Base-by-base conservation (phyloP, 2,113 vertebrate genomes). In the Anolis sagrei region DNA sequence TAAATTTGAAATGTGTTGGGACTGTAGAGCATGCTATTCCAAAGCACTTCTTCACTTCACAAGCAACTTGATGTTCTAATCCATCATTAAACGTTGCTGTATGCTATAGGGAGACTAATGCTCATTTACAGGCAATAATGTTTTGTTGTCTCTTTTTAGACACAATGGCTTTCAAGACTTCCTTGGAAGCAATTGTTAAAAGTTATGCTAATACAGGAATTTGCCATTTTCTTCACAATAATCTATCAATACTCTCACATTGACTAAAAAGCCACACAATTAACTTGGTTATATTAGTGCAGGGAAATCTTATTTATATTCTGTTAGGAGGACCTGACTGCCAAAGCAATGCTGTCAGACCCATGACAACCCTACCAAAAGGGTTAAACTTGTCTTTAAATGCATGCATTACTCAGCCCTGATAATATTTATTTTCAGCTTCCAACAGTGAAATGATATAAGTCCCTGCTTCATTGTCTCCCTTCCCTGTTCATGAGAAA, bases 61-160 rank as follows among this genome's bases (percentile, higher is more conserved):
- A 89, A 88, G 36, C 86, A 85, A 84, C 10, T 18, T 76, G 9
- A 62, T 88, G 51, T 89, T 82, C n/a, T 89, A 91, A 95, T 86
- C 80, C 81, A 78, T 70, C 81, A 88, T 74, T 92, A 90, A 88
- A 89, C 81, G 32, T 83, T 58, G 68, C 16, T 1, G 1, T 48
- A 89, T 25, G 25, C 73, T 9, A 29, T 32, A 64, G 79, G 29
- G 34, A 91, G 51, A 85, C 23, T 76, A 90, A 91, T 49, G 39
- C 34, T 89, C 79, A 82, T 91, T 78, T 82, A 44, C 23, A 18
- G 1, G 14, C 27, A 11, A 51, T 54, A 51, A 81, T 81, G 44
- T 54, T 6, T 76, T 34, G 0, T 2, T 77, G 91, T 91, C 87
- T 85, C 16, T 14, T 70, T 93, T 62, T 88, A 81, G 3, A 82